phyloP scores from a whole-genome alignment of 2,113 vertebrate genomes.

The Sisor rabdophorus region DNA sequence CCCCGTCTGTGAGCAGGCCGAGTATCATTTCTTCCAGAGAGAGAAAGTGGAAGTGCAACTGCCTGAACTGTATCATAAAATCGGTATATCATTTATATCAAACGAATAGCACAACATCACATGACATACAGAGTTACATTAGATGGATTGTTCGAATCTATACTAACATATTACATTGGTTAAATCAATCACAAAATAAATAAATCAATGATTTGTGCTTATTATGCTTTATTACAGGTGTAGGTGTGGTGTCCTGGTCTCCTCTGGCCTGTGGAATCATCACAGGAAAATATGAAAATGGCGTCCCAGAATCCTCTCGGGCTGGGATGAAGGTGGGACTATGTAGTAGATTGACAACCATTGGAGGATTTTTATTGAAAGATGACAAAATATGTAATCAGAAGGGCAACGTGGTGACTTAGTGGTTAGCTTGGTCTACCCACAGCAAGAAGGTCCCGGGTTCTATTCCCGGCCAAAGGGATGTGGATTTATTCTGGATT shows the following conservation, averaged over 20 bases:
- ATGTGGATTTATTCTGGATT: no score
- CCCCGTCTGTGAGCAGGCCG: conserved; percentile 92
- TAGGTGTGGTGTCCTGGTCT: conserved; percentile 96
- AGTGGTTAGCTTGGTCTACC: no score
- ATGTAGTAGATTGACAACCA: background rate
- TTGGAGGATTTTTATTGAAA: background rate
- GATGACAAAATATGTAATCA: no score
- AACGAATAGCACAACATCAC: no score
- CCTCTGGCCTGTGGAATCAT: conserved; percentile 95
- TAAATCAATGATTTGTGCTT: background rate
- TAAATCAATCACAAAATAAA: background rate
- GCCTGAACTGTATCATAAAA: conserved; percentile 95
- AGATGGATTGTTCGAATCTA: background rate
- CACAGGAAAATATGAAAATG: conserved; percentile 94
- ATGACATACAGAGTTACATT: background rate
- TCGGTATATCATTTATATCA: conserved; percentile 68
- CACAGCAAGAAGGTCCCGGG: no score
- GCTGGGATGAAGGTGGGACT: conserved; percentile 86
- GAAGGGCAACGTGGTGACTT: no score
- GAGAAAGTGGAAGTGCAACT: conserved; percentile 96
- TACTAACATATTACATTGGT: no score
- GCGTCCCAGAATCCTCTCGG: conserved; percentile 88
- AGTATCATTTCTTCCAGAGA: conserved; percentile 95
- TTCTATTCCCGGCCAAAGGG: no score
- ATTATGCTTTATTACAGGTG: conserved; percentile 68